Evolutionary conservation across 1,140 invertebrate species (phyloP).

Genomic region (Zaprionus africanus): DNA sequence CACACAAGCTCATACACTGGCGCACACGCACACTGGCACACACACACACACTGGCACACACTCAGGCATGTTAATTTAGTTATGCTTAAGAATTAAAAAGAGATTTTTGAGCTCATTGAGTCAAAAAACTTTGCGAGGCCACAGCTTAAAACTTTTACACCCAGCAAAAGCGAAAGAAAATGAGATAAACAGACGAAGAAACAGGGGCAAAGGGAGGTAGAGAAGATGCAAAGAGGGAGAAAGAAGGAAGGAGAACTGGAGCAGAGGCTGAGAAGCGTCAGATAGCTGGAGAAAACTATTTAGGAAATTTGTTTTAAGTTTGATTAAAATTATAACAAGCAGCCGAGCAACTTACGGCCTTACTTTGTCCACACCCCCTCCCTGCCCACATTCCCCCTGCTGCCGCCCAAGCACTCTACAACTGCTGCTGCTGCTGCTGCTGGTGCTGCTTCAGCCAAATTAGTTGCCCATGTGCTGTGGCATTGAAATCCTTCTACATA

Average conservation of each 20-base stretch:
- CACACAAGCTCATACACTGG: not conserved
- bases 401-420: not conserved
- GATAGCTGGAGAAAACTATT: slow-evolving; percentile 49
- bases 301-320: slow-evolving; percentile 60
- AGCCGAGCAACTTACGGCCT: slow-evolving; percentile 21
- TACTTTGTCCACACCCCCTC: not conserved
- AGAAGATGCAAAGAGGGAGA: not conserved
- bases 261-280: slow-evolving; percentile 4
- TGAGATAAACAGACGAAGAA: not conserved
- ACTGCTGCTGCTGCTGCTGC: no score
- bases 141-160: slow-evolving; percentile 51
- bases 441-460: slow-evolving; percentile 24
- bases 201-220: not conserved
- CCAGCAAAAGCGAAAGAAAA: slow-evolving; percentile 11
- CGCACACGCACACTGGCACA: slow-evolving; percentile 4
- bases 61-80: slow-evolving; percentile 75
- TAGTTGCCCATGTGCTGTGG: slow-evolving; percentile 43
- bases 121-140: slow-evolving; percentile 64
- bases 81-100: slow-evolving; percentile 79
- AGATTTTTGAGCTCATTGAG: slow-evolving; percentile 79
- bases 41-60: not conserved
- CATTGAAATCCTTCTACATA: slow-evolving; percentile 27
- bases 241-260: not conserved
- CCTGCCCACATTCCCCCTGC: not conserved
- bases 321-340: slow-evolving; percentile 64